These are phyloP conservation scores for Sitta europaea DNA, from an alignment of 2,113 vertebrate genomes.

Conservation along the genomic window DNA sequence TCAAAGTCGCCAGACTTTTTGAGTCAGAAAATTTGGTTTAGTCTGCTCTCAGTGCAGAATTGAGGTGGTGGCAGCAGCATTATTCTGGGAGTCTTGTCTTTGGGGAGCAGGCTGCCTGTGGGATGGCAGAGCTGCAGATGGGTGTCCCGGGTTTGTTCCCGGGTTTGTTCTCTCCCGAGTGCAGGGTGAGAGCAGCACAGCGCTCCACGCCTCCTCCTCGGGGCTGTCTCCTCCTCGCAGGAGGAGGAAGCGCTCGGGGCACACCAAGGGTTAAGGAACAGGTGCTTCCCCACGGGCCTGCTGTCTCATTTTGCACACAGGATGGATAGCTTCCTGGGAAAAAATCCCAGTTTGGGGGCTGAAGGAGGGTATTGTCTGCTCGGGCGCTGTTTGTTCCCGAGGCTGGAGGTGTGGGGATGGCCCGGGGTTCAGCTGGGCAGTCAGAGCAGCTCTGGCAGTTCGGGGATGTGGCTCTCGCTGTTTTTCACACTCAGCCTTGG, in stretches of 20 bases:
- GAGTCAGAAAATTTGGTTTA: background rate
- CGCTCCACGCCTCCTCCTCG: background rate
- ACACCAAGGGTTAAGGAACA: constrained; percentile 25
- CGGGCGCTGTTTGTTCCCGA: background rate
- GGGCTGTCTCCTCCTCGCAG: background rate
- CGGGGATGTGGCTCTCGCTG: background rate
- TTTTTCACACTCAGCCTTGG: rapidly evolving
- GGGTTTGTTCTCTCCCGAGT: too few species aligned
- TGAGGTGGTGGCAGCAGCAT: background rate
- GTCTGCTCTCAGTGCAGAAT: background rate
- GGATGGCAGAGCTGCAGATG: background rate
- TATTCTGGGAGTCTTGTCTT: background rate
- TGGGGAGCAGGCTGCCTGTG: background rate
- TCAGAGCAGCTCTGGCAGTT: background rate
- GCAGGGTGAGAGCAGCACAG: background rate
- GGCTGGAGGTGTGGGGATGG: background rate
- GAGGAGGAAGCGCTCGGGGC: background rate
- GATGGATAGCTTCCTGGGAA: constrained; percentile 44
- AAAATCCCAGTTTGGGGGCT: background rate
- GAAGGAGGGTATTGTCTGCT: constrained; percentile 12
- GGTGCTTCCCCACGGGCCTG: background rate
- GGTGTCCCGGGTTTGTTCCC: background rate
- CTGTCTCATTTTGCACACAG: background rate
- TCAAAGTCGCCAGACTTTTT: background rate
- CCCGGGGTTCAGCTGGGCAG: too few species aligned